Base-by-base conservation (phyloP, 2,797 vertebrate genomes). In the Lemur catta region DNA sequence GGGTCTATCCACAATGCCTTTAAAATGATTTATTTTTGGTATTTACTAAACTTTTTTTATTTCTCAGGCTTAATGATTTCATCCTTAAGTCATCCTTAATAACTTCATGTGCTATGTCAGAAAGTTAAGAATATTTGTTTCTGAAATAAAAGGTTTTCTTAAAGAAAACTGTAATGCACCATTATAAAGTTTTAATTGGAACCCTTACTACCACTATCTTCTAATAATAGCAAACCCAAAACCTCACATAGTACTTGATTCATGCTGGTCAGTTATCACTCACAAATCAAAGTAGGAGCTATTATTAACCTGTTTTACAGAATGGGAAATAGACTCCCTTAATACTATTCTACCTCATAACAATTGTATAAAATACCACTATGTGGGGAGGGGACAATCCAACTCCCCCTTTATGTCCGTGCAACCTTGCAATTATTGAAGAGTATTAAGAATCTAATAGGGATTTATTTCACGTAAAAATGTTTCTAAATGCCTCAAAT, bases 201-300 rank as follows among this genome's bases (percentile, higher is more conserved):
- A 81, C 1, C 41, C 80, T 79, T 89, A 85, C 26, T 76, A 93
- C 15, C 17, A 78, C 24, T 72, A 89, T 59, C 82, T 79, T 79
- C 26, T 85, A 59, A 79, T 35, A 75, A 94, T 4, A 84, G 41
- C 81, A 97, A 95, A 92, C 22, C 76, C 18, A 85, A 94, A 79
- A 7, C 48, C 22, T 88, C 79, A 91, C 7, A 67, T 33, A 76
- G 22, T 74, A 74, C 22, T 28, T 92, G 24, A 89, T 67, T 91
- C 63, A 24, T 48, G 22, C 24, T 50, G 81, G 24, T 80, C 48
- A 41, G 9, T 61, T 76, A 90, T 52, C 57, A 81, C 18, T 92
- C 55, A 61, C 26, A 88, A 20, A 74, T 50, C 24, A 52, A 87
- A 55, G 28, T 20, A 43, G 5, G 14, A 75, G n/a, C 72, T 65